Evolutionary conservation across 2,113 vertebrate species (phyloP).

Genomic region (Gobius niger): DNA sequence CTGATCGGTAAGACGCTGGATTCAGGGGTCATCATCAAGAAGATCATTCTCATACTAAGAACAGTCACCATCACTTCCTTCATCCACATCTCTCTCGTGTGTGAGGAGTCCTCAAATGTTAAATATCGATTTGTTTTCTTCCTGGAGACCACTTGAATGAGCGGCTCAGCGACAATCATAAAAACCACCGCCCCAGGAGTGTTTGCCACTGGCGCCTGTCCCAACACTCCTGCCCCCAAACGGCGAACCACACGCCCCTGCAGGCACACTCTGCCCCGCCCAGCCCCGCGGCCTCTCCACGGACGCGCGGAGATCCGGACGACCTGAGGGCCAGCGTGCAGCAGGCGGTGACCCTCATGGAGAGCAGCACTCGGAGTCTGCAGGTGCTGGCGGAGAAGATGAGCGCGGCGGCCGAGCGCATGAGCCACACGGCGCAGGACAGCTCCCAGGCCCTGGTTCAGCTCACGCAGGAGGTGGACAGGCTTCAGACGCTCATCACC

Average conservation of each 20-base stretch:
- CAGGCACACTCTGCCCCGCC: slow-evolving; percentile 58
- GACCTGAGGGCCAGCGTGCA: slow-evolving; percentile 58
- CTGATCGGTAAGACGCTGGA: slow-evolving; percentile 66
- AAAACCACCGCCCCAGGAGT: neutral
- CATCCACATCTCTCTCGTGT: neutral
- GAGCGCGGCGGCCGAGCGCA: slow-evolving; percentile 55
- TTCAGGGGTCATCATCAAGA: slow-evolving; percentile 5
- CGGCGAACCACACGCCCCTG: slow-evolving; percentile 19
- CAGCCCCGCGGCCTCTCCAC: slow-evolving; percentile 54
- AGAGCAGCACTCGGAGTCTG: slow-evolving; percentile 68
- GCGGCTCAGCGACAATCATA: slow-evolving; percentile 30
- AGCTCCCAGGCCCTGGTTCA: slow-evolving; percentile 66
- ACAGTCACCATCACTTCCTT: neutral
- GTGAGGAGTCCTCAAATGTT: neutral
- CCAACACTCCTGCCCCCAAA: slow-evolving; percentile 24
- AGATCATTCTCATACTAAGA: neutral
- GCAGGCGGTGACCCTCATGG: slow-evolving; percentile 64
- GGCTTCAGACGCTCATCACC: slow-evolving; percentile 54
- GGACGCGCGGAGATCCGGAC: slow-evolving; percentile 37
- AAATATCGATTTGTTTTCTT: slow-evolving; percentile 46
- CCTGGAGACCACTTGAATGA: slow-evolving; percentile 55
- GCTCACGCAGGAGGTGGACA: slow-evolving; percentile 64
- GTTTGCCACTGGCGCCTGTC: slow-evolving; percentile 27
- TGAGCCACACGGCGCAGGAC: slow-evolving; percentile 68
- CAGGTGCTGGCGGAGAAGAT: slow-evolving; percentile 64